Base-by-base conservation (phyloP, 2,113 vertebrate genomes). In the Pyrgilauda ruficollis region DNA sequence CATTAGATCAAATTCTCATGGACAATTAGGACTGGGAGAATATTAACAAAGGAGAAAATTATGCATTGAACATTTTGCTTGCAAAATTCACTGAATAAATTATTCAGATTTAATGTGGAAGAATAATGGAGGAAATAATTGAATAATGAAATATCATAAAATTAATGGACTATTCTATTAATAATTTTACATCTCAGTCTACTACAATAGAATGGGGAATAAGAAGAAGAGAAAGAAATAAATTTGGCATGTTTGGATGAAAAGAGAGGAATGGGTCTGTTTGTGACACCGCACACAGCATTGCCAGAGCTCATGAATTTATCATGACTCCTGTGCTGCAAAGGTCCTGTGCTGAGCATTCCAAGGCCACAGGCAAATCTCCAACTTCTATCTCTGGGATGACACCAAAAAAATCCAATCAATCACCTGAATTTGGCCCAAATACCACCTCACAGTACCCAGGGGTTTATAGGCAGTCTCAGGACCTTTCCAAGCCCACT, bases 21-120 rank as follows among this genome's bases (percentile, higher is more conserved):
- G 95, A 95, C 95, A 96, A 95, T 93, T 96, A 96, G 81, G 93
- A 76, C 74, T 14, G 39, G 75, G 63, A 95, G 95, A 93, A 88
- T 94, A 97, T 94, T 96, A 97, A 96, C 95, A 96, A 94, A 95
- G 91, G 84, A 83, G 93, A 95, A 93, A 93, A 96, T 96, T 95
- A 93, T 93, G 91, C 93, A 83, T 73, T 79, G 94, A 90, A 96
- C 89, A 96, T 91, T 96, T 96, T 96, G 94, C 96, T 96, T 96
- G 94, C 91, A 97, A 96, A 96, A 97, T 97, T 97, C 95, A 97
- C 93, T 96, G 94, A 97, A 96, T 97, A 93, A 96, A 97, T 97
- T 96, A 97, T 97, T 97, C 95, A 96, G 93, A 67, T 88, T 95
- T 90, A 94, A 93, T 94, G 93, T 96, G 84, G 93, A 95, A 96